A percentile compares a stretch with the other conserved stretches of the same genome.
phyloP scores from a whole-genome alignment of 2,113 vertebrate genomes.

The Cyanocitta stelleri region DNA sequence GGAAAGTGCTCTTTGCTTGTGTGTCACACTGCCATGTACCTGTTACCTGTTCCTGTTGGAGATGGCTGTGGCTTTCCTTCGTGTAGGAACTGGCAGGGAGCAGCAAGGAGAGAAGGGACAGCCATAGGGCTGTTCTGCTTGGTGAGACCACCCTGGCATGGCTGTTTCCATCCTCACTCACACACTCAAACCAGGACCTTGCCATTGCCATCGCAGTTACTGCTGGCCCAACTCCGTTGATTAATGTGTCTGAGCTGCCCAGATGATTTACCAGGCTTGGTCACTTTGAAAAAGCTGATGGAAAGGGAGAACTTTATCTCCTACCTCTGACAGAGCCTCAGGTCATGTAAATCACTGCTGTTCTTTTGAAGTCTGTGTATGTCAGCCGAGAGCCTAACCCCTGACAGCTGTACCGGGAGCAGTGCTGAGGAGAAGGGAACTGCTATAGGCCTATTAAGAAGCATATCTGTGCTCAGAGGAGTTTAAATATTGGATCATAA shows the following conservation, averaged over 20 bases:
- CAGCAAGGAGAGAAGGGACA: background rate
- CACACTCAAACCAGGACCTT: background rate
- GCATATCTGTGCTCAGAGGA: background rate
- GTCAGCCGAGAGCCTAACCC: background rate
- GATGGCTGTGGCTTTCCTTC: background rate
- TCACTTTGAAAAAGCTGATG: background rate
- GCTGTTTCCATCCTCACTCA: background rate
- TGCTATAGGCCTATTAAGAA: background rate
- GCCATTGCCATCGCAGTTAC: accelerated
- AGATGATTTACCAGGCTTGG: background rate
- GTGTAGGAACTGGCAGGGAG: background rate
- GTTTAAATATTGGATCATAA: background rate
- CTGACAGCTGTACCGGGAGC: background rate
- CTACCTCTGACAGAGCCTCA: background rate
- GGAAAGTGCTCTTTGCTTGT: background rate
- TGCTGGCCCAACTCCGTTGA: accelerated
- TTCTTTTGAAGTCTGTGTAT: background rate
- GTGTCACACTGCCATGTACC: background rate
- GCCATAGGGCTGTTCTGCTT: background rate
- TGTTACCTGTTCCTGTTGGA: background rate
- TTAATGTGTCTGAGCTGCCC: background rate
- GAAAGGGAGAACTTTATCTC: background rate
- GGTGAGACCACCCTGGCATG: background rate
- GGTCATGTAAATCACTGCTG: background rate
- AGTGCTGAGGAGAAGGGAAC: background rate